Conservation (phyloP, 1,140 invertebrate species). For the Phortica variegata region DNA sequence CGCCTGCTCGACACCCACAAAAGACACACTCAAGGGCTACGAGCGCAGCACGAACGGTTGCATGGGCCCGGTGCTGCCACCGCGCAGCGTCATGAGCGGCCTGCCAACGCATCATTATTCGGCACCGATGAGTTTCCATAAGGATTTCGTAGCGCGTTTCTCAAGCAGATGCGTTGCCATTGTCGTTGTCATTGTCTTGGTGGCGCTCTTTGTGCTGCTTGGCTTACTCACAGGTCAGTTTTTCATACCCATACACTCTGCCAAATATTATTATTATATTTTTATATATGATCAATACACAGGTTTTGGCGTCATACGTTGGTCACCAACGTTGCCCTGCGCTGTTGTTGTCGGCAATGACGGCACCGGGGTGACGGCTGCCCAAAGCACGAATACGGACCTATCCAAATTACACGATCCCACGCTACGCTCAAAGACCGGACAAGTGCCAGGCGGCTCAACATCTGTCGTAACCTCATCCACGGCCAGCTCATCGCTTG, state of each 20-base stretch:
- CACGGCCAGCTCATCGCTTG: conserved; percentile 38
- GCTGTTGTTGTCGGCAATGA: conserved; percentile 75
- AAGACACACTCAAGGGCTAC: conserved; percentile 64
- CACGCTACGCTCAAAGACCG: conserved; percentile 62
- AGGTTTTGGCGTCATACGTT: conserved; percentile 79
- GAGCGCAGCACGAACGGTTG: conserved; percentile 61
- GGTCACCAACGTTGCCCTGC: conserved; percentile 78
- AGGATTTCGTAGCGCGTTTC: conserved; percentile 81
- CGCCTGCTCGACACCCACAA: conserved; percentile 57
- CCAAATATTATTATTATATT: too few relatives aligned
- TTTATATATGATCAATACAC: conserved; percentile 26
- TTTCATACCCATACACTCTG: background rate
- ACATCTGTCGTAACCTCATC: conserved; percentile 60
- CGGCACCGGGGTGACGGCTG: conserved; percentile 51
- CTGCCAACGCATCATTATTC: conserved; percentile 55
- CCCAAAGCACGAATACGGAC: conserved; percentile 56
- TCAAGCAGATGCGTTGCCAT: conserved; percentile 89
- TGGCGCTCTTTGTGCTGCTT: conserved; percentile 77
- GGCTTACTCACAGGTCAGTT: conserved; percentile 84
- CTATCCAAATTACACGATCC: conserved; percentile 57
- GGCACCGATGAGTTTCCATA: conserved; percentile 73
- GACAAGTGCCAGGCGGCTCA: conserved; percentile 64
- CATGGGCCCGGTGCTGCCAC: conserved; percentile 69
- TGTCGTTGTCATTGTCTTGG: conserved; percentile 77
- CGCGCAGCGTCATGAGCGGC: conserved; percentile 68